These are phyloP conservation scores for Theropithecus gelada DNA, from an alignment of 2,113 vertebrate species.

Conservation along the genomic window DNA sequence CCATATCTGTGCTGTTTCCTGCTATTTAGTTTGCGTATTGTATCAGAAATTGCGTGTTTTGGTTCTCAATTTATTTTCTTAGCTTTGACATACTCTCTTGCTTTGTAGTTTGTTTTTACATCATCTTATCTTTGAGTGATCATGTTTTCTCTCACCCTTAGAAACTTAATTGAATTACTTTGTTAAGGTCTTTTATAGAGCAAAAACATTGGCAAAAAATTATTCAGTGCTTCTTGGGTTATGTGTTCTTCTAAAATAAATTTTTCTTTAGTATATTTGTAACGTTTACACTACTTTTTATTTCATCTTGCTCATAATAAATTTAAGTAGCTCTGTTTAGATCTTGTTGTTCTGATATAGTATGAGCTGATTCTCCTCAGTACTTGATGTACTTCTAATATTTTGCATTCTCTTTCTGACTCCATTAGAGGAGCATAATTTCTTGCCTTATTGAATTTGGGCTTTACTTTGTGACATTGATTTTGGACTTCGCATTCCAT, in stretches of 20 bases:
- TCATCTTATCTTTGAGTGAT: background rate
- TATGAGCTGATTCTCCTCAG: background rate
- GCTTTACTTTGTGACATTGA: background rate
- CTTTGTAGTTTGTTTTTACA: background rate
- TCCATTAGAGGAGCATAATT: background rate
- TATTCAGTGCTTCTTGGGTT: background rate
- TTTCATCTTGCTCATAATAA: background rate
- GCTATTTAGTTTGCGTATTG: background rate
- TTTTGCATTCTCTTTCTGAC: background rate
- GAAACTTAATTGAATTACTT: constrained; percentile 30
- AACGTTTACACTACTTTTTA: background rate
- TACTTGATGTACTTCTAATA: background rate
- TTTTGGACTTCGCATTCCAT: background rate
- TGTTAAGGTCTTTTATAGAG: background rate
- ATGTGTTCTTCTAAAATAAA: background rate
- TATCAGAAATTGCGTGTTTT: background rate
- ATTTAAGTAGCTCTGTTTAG: background rate
- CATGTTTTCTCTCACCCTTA: background rate
- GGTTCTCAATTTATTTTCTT: constrained; percentile 20
- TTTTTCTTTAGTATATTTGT: background rate
- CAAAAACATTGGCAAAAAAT: background rate
- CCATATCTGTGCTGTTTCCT: background rate
- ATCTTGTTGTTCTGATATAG: background rate
- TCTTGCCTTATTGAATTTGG: background rate
- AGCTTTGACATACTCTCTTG: background rate